phyloP scores from a whole-genome alignment of 1,140 invertebrate genomes.

The Halyomorpha halys region DNA sequence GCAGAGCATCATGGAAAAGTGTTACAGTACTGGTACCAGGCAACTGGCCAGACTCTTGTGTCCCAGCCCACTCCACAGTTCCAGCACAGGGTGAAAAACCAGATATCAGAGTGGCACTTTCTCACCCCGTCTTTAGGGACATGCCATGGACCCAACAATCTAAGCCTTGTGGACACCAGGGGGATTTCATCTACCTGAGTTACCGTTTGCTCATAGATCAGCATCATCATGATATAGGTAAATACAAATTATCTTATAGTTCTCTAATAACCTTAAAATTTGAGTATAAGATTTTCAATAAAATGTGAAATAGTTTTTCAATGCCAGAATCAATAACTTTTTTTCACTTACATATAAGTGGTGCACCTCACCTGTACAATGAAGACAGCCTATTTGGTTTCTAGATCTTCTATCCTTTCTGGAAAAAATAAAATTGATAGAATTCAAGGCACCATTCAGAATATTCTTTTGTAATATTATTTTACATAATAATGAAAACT shows the following conservation, averaged over 20 bases:
- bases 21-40: slow-evolving; percentile 44
- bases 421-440: no score
- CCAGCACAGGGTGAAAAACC: slow-evolving; percentile 36
- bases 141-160: slow-evolving; percentile 48
- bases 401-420: no score
- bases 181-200: slow-evolving; percentile 47
- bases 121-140: slow-evolving; percentile 43
- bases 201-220: slow-evolving; percentile 34
- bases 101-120: slow-evolving; percentile 42
- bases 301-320: no score
- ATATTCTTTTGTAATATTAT: no score
- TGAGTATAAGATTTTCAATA: no score
- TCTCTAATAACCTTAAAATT: no score
- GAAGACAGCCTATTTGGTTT: no score
- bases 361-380: no score
- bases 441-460: no score
- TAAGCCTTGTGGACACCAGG: slow-evolving; percentile 44
- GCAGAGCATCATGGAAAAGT: slow-evolving; percentile 41
- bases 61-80: slow-evolving; percentile 33
- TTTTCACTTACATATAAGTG: no score
- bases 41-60: slow-evolving; percentile 43
- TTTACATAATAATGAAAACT: no score
- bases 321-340: no score
- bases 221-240: slow-evolving; percentile 35
- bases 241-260: slow-evolving; percentile 9